phyloP scores from a whole-genome alignment of 2,888 invertebrate species.

The Cinara cedri region DNA sequence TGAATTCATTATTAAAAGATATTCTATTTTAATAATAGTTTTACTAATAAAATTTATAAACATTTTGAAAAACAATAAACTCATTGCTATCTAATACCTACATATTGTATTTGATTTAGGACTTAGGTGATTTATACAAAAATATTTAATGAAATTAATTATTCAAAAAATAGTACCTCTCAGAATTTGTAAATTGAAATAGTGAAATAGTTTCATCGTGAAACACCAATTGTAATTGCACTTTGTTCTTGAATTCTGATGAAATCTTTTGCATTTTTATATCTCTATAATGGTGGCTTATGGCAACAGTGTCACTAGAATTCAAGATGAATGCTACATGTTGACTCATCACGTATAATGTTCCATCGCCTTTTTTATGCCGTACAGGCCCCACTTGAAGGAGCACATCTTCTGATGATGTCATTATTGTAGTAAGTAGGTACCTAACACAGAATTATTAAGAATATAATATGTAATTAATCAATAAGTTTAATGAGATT shows the following conservation, averaged over 20 bases:
- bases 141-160: neutral
- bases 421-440: conserved; percentile 59
- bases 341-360: conserved; percentile 93
- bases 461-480: neutral
- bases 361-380: conserved; percentile 95
- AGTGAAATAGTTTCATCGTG: conserved; percentile 93
- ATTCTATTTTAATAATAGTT: neutral
- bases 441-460: neutral
- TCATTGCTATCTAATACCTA: too few species aligned
- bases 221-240: conserved; percentile 94
- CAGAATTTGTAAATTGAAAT: conserved; percentile 94
- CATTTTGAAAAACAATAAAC: too few species aligned
- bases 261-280: conserved; percentile 98
- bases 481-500: neutral
- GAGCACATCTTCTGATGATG: conserved; percentile 92
- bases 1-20: neutral
- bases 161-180: conserved; percentile 64
- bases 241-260: conserved; percentile 95
- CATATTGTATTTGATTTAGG: too few species aligned
- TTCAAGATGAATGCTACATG: conserved; percentile 96
- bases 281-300: conserved; percentile 92
- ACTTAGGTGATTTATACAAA: too few species aligned
- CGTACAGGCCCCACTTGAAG: conserved; percentile 90
- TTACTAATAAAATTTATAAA: too few species aligned
- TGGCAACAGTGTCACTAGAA: conserved; percentile 87